Base-by-base conservation (phyloP, 2,797 vertebrate genomes). In the Lepidocolaptes lacrymiger region DNA sequence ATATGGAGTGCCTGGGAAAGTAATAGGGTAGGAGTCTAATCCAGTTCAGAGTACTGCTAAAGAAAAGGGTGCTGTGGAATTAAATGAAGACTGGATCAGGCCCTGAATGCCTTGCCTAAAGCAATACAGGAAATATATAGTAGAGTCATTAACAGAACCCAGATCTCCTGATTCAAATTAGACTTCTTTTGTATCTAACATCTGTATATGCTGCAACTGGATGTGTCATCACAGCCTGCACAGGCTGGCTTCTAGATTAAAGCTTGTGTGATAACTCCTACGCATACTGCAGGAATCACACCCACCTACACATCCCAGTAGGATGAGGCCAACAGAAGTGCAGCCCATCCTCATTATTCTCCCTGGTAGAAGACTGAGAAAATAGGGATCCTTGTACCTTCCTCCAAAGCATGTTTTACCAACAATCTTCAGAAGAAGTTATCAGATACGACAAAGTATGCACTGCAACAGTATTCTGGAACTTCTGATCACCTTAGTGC, bases 121-220 rank as follows among this genome's bases (percentile, higher is more conserved):
- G 95, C 93, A 63, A 85, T 36, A 91, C 85, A 92, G 95, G 94
- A 97, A 96, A 91, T 82, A 90, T n/a, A 86, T 67, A 85, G 37
- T 59, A 89, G 85, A 92, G 87, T 62, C 59, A 71, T 62, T 97
- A 95, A 95, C 89, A 93, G 79, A 93, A 91, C 73, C 58, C 95
- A 96, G 95, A 93, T 90, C 85, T 85, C 72, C 79, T 32, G 79
- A 86, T 82, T 90, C 76, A 96, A 79, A 96, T 96, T 89, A 95
- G 74, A 32, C 24, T 75, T 67, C n/a, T 89, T 92, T 78, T 84
- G 69, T 90, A 78, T 94, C 73, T 89, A 88, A 66, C 93, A 93
- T 91, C 85, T 95, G 95, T n/a, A 49, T 58, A 15, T 36, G 23
- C 44, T 67, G 69, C 66, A 91, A 52, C 49, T 94, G 79, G 76